These are phyloP conservation scores for Aramus guarauna DNA, from an alignment of 2,113 vertebrate species.

Conservation along the genomic window DNA sequence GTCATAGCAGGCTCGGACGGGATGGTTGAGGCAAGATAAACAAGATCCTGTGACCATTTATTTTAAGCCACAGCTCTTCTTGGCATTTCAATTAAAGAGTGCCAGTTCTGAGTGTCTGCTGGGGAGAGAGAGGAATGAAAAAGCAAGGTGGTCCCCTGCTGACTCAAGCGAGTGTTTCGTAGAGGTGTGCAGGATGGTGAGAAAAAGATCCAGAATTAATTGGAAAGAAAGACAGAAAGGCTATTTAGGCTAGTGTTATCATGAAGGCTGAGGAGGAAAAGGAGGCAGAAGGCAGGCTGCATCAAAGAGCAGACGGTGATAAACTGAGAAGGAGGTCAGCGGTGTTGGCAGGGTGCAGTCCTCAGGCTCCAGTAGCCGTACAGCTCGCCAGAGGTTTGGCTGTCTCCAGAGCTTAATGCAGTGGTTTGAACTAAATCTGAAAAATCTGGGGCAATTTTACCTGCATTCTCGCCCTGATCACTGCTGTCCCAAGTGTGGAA, in stretches of 20 bases:
- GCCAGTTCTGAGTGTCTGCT: not conserved
- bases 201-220: not conserved
- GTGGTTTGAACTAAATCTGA: not conserved
- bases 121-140: not conserved
- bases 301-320: not conserved
- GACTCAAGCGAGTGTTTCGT: not conserved
- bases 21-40: not conserved
- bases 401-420: not conserved
- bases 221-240: not conserved
- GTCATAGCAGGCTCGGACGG: not conserved
- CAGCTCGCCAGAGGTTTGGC: not conserved
- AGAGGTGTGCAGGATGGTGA: not conserved
- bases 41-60: not conserved
- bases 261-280: not conserved
- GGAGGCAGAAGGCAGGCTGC: not conserved
- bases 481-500: not conserved
- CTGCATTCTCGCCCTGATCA: not conserved
- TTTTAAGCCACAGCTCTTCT: not conserved
- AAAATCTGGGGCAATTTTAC: not conserved
- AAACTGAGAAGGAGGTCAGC: not conserved
- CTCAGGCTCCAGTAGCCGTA: not conserved
- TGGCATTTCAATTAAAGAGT: not conserved
- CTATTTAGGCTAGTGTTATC: not conserved
- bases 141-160: not conserved
- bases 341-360: not conserved